A percentile compares a stretch with the other conserved stretches of the same genome.
These are phyloP conservation scores for Onthophagus taurus DNA, from an alignment of 1,140 invertebrate species.

Conservation along the genomic window DNA sequence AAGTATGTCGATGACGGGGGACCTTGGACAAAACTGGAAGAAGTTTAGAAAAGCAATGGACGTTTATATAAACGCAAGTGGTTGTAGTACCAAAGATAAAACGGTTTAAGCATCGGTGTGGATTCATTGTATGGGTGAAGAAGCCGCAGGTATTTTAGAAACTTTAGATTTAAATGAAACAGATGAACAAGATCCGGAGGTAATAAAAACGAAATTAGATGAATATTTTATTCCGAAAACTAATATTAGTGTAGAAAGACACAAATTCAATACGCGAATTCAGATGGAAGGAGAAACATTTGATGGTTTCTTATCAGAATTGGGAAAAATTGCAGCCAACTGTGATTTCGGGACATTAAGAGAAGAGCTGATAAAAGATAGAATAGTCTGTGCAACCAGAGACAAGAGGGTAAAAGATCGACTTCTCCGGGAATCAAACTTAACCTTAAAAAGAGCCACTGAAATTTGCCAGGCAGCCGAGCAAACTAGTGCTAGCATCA, in stretches of 20 bases:
- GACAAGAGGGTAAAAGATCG: conserved; percentile 24
- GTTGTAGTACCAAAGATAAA: too few relatives aligned
- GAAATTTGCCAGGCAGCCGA: conserved; percentile 22
- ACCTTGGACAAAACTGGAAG: too few relatives aligned
- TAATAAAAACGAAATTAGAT: neutral
- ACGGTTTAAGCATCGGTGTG: too few relatives aligned
- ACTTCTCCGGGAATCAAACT: conserved; percentile 20
- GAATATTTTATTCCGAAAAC: conserved; percentile 4
- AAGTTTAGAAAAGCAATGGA: too few relatives aligned
- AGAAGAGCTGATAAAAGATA: conserved; percentile 27
- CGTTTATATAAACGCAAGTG: too few relatives aligned
- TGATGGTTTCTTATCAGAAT: conserved; percentile 21
- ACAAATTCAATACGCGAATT: conserved; percentile 5
- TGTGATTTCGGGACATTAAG: conserved; percentile 21
- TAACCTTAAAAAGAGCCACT: conserved; percentile 24
- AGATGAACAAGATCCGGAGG: too few relatives aligned
- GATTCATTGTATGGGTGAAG: too few relatives aligned
- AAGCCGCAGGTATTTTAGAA: too few relatives aligned
- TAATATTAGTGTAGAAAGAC: conserved; percentile 5
- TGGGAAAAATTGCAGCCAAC: conserved; percentile 20
- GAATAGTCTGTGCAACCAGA: conserved; percentile 26
- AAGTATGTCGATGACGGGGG: too few relatives aligned
- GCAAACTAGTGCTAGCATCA: too few relatives aligned
- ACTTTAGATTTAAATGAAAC: too few relatives aligned
- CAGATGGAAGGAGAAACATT: neutral